These are phyloP conservation scores for Doryteuthis pealeii DNA, from an alignment of 1,140 invertebrate genomes.

Conservation along the genomic window DNA sequence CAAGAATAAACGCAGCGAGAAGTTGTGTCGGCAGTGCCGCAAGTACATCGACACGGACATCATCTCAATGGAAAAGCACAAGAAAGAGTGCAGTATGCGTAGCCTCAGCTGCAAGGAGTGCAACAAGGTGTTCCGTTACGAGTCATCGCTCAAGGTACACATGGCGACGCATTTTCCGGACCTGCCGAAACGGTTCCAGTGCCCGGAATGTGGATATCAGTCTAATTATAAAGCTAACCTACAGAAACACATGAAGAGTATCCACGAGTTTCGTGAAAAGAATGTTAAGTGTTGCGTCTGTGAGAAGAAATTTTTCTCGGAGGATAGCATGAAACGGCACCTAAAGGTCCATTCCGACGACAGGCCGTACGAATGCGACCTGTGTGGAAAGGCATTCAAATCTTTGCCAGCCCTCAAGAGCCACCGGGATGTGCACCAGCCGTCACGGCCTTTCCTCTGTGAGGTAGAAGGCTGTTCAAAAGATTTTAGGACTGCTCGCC, in stretches of 20 bases:
- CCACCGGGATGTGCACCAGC: conserved; percentile 38
- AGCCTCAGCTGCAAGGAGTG: conserved; percentile 45
- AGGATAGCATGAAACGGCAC: conserved; percentile 57
- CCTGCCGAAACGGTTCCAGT: conserved; percentile 41
- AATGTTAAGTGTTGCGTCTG: conserved; percentile 41
- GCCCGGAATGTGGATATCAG: conserved; percentile 43
- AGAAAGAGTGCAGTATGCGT: conserved; percentile 42
- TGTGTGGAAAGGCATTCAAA: conserved; percentile 61
- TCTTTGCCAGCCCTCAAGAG: conserved; percentile 35
- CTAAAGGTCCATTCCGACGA: conserved; percentile 59
- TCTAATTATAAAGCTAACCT: conserved; percentile 51
- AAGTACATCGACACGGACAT: conserved; percentile 45
- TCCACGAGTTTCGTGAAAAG: conserved; percentile 37
- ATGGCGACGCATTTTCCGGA: conserved; percentile 39
- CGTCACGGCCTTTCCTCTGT: conserved; percentile 40
- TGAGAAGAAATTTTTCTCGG: conserved; percentile 48
- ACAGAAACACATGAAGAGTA: conserved; percentile 50
- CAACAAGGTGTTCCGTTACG: conserved; percentile 53
- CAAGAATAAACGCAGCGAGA: conserved; percentile 39
- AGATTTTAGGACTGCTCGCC: conserved; percentile 43
- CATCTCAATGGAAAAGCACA: conserved; percentile 46
- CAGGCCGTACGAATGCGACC: conserved; percentile 57
- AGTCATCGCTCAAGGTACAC: conserved; percentile 46
- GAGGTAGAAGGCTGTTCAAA: conserved; percentile 46
- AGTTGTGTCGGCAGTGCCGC: conserved; percentile 49